A percentile compares a stretch with the other conserved stretches of the same genome.
Conservation (phyloP, 2,888 invertebrate species). For the Stomorhina lunata region DNA sequence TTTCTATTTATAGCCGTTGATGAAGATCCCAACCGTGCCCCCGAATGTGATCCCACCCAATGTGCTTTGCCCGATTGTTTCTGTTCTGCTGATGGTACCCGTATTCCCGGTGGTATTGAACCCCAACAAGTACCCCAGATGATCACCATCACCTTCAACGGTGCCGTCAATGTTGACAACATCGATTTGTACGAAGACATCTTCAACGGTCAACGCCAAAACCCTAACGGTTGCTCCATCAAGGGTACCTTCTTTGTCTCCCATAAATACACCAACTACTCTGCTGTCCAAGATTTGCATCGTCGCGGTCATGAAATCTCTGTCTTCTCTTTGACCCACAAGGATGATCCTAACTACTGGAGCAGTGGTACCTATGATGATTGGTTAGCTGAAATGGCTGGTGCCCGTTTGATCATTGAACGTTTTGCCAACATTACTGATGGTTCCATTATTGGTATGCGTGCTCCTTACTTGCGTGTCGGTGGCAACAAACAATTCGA, state of each 20-base stretch:
- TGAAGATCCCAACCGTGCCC: slow-evolving; percentile 93
- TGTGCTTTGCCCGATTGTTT: slow-evolving; percentile 94
- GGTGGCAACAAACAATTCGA: slow-evolving; percentile 97
- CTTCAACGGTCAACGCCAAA: slow-evolving; percentile 90
- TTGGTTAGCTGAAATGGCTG: slow-evolving; percentile 97
- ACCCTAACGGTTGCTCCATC: slow-evolving; percentile 94
- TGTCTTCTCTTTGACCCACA: slow-evolving; percentile 95
- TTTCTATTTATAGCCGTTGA: slow-evolving; percentile 86
- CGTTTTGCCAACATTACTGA: slow-evolving; percentile 95
- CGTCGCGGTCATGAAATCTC: slow-evolving; percentile 94
- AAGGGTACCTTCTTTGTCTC: slow-evolving; percentile 95
- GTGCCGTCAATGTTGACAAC: slow-evolving; percentile 95
- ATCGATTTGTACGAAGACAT: slow-evolving; percentile 94
- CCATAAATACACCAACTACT: slow-evolving; percentile 95
- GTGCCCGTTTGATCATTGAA: slow-evolving; percentile 91
- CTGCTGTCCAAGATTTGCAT: slow-evolving; percentile 93
- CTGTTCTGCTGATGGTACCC: slow-evolving; percentile 95
- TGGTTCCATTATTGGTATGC: slow-evolving; percentile 92
- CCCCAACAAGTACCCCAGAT: slow-evolving; percentile 94
- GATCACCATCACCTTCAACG: slow-evolving; percentile 96
- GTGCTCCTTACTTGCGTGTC: slow-evolving; percentile 93
- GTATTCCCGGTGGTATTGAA: slow-evolving; percentile 92
- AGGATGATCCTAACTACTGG: slow-evolving; percentile 96
- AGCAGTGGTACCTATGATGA: slow-evolving; percentile 91
- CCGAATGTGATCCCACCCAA: slow-evolving; percentile 93